Evolutionary conservation across 37 sponge, comb jelly and placozoan genomes (phyloP).

Genomic region (Axinella damicornis): DNA sequence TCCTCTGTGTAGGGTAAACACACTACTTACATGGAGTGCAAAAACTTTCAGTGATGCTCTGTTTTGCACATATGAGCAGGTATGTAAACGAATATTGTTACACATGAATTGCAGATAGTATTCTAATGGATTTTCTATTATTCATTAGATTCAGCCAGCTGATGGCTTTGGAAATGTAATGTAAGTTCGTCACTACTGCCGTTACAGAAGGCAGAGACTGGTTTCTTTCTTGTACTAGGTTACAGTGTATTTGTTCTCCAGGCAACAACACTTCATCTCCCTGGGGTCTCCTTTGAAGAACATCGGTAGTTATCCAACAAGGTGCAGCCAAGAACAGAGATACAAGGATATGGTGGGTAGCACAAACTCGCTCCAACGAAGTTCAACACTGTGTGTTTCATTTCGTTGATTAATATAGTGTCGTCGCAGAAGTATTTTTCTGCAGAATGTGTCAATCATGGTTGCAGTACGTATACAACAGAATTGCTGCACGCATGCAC

Average conservation of each 20-base stretch:
- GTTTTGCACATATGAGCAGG: slow-evolving; percentile 83
- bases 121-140: not conserved
- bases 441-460: not conserved
- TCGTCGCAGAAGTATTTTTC: too few species aligned
- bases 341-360: slow-evolving; percentile 48
- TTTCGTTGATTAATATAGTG: too few species aligned
- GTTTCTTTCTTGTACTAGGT: not conserved
- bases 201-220: not conserved
- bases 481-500: too few species aligned
- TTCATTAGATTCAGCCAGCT: slow-evolving; percentile 59
- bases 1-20: slow-evolving; percentile 28
- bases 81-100: slow-evolving; percentile 14
- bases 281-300: slow-evolving; percentile 64
- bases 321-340: slow-evolving; percentile 37
- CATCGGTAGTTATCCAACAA: slow-evolving; percentile 51
- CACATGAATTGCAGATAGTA: not conserved
- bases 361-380: too few species aligned
- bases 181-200: slow-evolving; percentile 46
- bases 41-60: slow-evolving; percentile 50
- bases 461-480: too few species aligned
- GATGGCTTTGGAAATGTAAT: slow-evolving; percentile 88
- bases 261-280: slow-evolving; percentile 55
- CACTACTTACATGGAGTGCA: slow-evolving; percentile 58
- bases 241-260: not conserved
- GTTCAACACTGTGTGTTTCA: too few species aligned